Conservation (phyloP, 2,888 invertebrate species). For the Ectemnius lituratus region DNA sequence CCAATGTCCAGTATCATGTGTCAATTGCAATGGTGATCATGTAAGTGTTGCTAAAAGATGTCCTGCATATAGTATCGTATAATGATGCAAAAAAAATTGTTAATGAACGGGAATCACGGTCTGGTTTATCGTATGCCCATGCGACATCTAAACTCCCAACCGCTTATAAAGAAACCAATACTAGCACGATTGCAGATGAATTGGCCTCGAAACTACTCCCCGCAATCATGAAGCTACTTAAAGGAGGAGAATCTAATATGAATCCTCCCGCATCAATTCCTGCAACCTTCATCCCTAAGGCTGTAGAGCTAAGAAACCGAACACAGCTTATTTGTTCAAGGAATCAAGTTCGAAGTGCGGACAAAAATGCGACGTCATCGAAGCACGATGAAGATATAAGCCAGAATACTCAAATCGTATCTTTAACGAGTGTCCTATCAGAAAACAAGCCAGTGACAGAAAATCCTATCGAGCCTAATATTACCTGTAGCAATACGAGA, state of each 20-base stretch:
- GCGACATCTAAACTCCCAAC: not conserved
- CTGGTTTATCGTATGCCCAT: not conserved
- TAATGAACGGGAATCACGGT: not conserved
- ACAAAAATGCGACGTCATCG: not conserved
- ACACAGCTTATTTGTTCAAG: not conserved
- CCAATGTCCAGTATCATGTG: not conserved
- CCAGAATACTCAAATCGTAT: not conserved
- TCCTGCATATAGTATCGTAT: not conserved
- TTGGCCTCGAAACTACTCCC: not conserved
- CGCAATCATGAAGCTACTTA: not conserved
- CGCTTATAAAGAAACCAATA: not conserved
- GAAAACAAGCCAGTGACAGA: too few species aligned
- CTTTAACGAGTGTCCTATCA: not conserved
- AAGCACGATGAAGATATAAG: not conserved
- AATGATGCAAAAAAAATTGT: not conserved
- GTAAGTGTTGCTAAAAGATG: not conserved
- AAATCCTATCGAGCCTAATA: too few species aligned
- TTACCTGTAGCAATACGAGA: too few species aligned
- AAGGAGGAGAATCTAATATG: not conserved
- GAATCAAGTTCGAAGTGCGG: not conserved
- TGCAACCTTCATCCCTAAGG: too few species aligned
- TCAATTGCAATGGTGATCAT: not conserved
- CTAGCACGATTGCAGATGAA: not conserved
- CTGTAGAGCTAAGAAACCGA: not conserved
- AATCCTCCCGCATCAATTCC: too few species aligned